Conservation (phyloP, 2,113 vertebrate genomes). For the Osmerus eperlanus region DNA sequence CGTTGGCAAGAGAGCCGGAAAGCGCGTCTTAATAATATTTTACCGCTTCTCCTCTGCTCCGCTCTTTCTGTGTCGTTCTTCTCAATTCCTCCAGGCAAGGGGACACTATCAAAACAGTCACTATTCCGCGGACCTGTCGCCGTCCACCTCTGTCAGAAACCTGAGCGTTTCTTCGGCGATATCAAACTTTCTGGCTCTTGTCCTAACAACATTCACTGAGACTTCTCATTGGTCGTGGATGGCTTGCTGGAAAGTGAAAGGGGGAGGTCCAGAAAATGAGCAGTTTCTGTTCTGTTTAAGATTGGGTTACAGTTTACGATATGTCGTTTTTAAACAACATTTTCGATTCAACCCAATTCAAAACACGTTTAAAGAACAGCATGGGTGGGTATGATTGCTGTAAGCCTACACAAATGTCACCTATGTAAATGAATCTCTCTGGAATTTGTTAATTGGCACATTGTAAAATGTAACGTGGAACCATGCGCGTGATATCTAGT, state of each 20-base stretch:
- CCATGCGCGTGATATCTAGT: no score
- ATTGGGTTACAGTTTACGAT: background rate
- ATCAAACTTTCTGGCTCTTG: constrained; percentile 28
- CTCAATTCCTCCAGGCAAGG: background rate
- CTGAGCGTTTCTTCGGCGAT: constrained; percentile 22
- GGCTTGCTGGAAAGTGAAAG: constrained; percentile 14
- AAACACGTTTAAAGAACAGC: no score
- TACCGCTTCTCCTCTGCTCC: background rate
- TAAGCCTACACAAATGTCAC: no score
- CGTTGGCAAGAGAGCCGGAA: background rate
- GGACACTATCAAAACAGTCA: background rate
- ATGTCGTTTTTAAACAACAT: no score
- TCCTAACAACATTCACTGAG: constrained; percentile 27
- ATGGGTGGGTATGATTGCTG: no score
- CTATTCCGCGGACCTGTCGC: background rate
- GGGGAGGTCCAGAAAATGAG: constrained; percentile 11
- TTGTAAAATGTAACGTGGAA: no score
- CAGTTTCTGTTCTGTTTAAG: constrained; percentile 15
- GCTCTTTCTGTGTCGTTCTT: background rate
- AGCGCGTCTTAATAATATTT: background rate
- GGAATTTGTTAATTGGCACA: no score
- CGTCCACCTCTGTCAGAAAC: background rate
- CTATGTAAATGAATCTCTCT: no score
- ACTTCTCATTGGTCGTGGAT: constrained; percentile 31
- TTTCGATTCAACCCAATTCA: no score